Conservation (phyloP, 1,140 invertebrate genomes). For the Meloidogyne exigua region DNA sequence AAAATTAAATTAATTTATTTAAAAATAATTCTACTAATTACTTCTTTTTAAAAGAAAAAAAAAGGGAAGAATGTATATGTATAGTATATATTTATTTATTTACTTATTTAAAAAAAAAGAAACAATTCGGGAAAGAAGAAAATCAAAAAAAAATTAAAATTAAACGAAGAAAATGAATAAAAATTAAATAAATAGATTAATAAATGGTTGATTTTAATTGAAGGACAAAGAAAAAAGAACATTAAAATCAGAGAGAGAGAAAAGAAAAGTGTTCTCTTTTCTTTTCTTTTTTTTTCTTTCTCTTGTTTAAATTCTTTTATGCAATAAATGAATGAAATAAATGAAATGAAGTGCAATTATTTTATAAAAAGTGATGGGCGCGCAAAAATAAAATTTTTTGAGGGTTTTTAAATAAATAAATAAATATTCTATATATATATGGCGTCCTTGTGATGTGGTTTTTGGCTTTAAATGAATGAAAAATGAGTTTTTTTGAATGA, state of each 20-base stretch:
- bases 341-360: not conserved
- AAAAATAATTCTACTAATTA: too few relatives aligned
- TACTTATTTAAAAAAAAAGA: not conserved
- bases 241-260: not conserved
- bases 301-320: not conserved
- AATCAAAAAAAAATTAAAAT: not conserved
- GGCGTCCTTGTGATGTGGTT: conserved; percentile 3
- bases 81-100: not conserved
- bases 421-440: not conserved
- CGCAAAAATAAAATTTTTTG: not conserved
- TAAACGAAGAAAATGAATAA: not conserved
- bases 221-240: not conserved
- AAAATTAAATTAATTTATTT: too few relatives aligned
- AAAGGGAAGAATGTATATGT: not conserved
- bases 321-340: too few relatives aligned
- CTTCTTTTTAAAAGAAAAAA: too few relatives aligned
- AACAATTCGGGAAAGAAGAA: not conserved
- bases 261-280: too few relatives aligned
- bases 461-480: conserved; percentile 1
- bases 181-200: not conserved
- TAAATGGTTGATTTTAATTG: too few relatives aligned
- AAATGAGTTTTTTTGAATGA: not conserved
- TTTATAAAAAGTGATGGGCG: not conserved
- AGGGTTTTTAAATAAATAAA: not conserved
- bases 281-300: too few relatives aligned